A percentile compares a stretch with the other conserved stretches of the same genome.
Conservation (phyloP, 2,888 invertebrate genomes). For the Troglohyphantes excavatus region DNA sequence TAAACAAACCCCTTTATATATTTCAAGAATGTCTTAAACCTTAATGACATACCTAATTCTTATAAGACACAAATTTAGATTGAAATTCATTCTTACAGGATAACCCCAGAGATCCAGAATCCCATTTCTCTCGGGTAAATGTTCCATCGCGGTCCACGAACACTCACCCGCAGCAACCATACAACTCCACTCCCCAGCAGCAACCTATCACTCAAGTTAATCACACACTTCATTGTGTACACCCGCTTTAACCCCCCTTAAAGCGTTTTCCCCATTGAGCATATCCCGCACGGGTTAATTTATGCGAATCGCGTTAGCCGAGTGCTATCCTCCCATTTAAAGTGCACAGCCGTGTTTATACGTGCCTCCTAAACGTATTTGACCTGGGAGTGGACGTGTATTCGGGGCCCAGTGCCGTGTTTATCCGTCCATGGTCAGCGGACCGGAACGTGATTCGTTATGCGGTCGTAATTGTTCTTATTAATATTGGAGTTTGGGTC, state of each 20-base stretch:
- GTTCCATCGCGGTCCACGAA: neutral
- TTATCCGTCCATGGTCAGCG: constrained; percentile 22
- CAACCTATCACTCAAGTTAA: constrained; percentile 66
- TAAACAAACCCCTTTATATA: too few relatives aligned
- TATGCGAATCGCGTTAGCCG: constrained; percentile 46
- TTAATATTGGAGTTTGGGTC: constrained; percentile 33
- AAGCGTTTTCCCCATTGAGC: constrained; percentile 47
- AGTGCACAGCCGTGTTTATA: constrained; percentile 22
- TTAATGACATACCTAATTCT: too few relatives aligned
- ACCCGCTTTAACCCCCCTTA: constrained; percentile 47
- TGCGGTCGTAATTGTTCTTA: constrained; percentile 39
- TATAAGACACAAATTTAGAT: too few relatives aligned
- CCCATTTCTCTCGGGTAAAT: neutral
- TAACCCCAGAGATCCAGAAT: constrained; percentile 19
- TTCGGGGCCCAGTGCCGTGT: neutral
- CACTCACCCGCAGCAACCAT: neutral
- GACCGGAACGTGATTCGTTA: constrained; percentile 52
- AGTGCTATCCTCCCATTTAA: constrained; percentile 37
- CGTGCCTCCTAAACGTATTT: constrained; percentile 59
- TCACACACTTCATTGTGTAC: constrained; percentile 66
- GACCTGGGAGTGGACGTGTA: constrained; percentile 37
- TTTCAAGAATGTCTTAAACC: too few relatives aligned
- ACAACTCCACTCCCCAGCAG: constrained; percentile 26
- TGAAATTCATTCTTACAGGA: too few relatives aligned
- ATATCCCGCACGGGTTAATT: constrained; percentile 47